phyloP scores from a whole-genome alignment of 2,113 vertebrate genomes.

The Ceyx margarethae region DNA sequence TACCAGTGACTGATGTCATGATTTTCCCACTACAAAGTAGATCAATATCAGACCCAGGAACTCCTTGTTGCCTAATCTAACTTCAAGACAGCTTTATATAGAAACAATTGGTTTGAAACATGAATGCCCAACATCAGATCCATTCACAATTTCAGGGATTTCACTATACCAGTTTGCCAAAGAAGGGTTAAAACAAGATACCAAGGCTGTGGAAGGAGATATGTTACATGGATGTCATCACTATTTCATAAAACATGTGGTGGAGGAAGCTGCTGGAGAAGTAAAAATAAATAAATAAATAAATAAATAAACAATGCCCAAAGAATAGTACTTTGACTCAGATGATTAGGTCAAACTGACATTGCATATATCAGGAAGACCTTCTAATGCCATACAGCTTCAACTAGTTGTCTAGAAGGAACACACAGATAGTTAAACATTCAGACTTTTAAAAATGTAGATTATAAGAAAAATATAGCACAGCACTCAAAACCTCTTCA shows the following conservation, averaged over 20 bases:
- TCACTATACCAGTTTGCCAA: neutral
- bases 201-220: neutral
- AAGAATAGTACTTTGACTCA: neutral
- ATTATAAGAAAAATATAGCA: neutral
- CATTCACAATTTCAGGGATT: neutral
- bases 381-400: neutral
- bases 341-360: neutral
- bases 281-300: neutral
- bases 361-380: neutral
- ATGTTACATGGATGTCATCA: neutral
- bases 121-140: neutral
- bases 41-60: neutral
- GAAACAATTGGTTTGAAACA: neutral
- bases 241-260: neutral
- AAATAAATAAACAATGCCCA: neutral
- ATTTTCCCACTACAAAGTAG: neutral
- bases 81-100: neutral
- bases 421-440: neutral
- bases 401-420: neutral
- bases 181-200: neutral
- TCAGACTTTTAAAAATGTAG: neutral
- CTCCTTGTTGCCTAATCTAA: neutral
- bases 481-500: neutral
- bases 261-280: neutral
- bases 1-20: neutral